Conservation (phyloP, 2,888 invertebrate genomes). For the Metacarcinus magister region DNA sequence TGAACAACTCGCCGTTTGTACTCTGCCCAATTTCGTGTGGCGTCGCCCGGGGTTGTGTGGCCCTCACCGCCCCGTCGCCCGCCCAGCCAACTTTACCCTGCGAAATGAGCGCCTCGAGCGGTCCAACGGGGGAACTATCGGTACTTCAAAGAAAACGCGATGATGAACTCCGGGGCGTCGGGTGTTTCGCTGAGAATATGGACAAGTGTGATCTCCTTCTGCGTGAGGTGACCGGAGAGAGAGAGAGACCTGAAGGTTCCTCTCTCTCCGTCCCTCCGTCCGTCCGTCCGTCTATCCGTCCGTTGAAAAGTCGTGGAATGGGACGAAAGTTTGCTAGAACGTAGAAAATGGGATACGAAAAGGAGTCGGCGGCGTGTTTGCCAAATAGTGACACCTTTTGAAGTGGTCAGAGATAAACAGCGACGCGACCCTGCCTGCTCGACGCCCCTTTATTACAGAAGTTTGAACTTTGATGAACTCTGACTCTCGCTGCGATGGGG, state of each 20-base stretch:
- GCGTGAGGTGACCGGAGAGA: conserved; percentile 21
- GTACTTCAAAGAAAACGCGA: conserved; percentile 77
- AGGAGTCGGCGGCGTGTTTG: conserved; percentile 70
- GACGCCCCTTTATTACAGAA: conserved; percentile 73
- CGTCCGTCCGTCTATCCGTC: neutral
- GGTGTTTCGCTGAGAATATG: conserved; percentile 56
- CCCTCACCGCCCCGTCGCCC: conserved; percentile 70
- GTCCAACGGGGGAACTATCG: conserved; percentile 47
- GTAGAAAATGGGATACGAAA: conserved; percentile 70
- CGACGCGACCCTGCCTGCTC: conserved; percentile 8
- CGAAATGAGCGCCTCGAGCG: conserved; percentile 74
- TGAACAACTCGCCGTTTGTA: conserved; percentile 65
- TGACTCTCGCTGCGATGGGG: neutral
- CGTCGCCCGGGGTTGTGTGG: conserved; percentile 71
- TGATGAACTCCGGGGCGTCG: conserved; percentile 59
- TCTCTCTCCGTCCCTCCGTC: neutral
- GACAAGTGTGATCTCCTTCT: conserved; percentile 60
- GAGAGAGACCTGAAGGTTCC: neutral
- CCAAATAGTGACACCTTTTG: conserved; percentile 78
- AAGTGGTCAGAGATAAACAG: conserved; percentile 72
- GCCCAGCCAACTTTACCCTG: conserved; percentile 71
- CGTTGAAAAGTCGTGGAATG: conserved; percentile 39
- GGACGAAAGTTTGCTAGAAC: conserved; percentile 58
- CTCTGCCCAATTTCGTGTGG: conserved; percentile 59
- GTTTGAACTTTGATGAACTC: conserved; percentile 75